Evolutionary conservation across 2,888 invertebrate genomes (phyloP).

Genomic region (Tipula lateralis): DNA sequence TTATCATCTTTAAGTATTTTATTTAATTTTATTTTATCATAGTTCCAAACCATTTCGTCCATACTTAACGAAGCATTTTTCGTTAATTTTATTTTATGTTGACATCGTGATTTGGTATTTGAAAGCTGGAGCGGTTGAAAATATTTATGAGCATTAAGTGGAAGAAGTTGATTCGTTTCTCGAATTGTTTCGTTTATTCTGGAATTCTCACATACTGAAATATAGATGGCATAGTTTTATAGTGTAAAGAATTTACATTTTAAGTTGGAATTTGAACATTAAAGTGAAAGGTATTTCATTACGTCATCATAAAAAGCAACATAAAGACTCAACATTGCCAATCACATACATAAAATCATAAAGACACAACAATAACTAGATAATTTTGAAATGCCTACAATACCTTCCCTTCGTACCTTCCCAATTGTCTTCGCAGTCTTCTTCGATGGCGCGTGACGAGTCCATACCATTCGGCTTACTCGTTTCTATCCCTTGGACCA

Average conservation of each 20-base stretch:
- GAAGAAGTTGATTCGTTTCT: constrained; percentile 24
- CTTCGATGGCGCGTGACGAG: constrained; percentile 39
- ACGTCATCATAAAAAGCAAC: constrained; percentile 5
- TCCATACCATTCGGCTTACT: constrained; percentile 38
- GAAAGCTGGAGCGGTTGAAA: not conserved
- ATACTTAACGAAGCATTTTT: not conserved
- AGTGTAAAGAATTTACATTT: not conserved
- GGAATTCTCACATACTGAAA: constrained; percentile 14
- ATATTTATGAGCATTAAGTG: constrained; percentile 3
- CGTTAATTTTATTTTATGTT: not conserved
- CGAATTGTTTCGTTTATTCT: not conserved
- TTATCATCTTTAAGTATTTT: not conserved
- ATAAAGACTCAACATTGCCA: not conserved
- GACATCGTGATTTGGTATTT: not conserved
- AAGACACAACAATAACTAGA: constrained; percentile 26
- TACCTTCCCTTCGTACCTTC: constrained; percentile 52
- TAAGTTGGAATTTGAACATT: not conserved
- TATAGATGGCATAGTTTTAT: not conserved
- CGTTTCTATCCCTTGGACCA: constrained; percentile 62
- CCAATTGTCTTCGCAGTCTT: constrained; percentile 46
- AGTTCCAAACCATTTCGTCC: not conserved
- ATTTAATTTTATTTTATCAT: constrained; percentile 24
- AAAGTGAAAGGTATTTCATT: not conserved
- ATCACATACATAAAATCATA: not conserved
- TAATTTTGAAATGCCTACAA: constrained; percentile 39